These are phyloP conservation scores for Hydrotaea cyrtoneurina DNA, from an alignment of 2,888 invertebrate species.

Conservation along the genomic window DNA sequence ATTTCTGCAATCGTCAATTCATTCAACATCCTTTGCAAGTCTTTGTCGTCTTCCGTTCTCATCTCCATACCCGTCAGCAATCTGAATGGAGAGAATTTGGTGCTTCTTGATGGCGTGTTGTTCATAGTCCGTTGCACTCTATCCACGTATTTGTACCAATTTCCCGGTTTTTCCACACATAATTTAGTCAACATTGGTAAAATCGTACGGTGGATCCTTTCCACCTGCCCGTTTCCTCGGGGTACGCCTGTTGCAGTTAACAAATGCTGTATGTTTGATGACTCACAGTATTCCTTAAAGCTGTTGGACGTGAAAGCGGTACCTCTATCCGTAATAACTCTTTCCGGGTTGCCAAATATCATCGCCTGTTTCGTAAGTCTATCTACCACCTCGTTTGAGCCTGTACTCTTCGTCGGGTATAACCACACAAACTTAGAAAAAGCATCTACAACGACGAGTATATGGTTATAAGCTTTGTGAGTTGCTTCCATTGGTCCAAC, in stretches of 20 bases:
- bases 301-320: conserved; percentile 8
- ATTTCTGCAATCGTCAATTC: conserved; percentile 25
- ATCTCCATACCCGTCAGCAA: conserved; percentile 36
- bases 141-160: conserved; percentile 72
- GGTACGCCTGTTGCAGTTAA: conserved; percentile 72
- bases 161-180: conserved; percentile 71
- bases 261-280: conserved; percentile 71
- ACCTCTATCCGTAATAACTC: neutral
- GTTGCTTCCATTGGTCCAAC: too few relatives aligned
- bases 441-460: conserved; percentile 24
- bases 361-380: conserved; percentile 41
- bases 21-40: conserved; percentile 33
- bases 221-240: conserved; percentile 76
- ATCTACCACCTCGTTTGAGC: conserved; percentile 59
- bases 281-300: conserved; percentile 74
- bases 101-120: conserved; percentile 38
- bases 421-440: too few relatives aligned
- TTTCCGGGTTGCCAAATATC: neutral
- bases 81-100: conserved; percentile 3
- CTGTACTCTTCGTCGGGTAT: too few relatives aligned
- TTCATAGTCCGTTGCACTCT: conserved; percentile 61
- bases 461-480: conserved; percentile 17
- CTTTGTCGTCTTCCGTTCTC: neutral
- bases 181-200: conserved; percentile 76
- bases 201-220: conserved; percentile 74